Percentiles rank a stretch among this genome's conserved stretches.
These are phyloP conservation scores for Xylocopa sonorina DNA, from an alignment of 1,140 invertebrate species.

Conservation along the genomic window DNA sequence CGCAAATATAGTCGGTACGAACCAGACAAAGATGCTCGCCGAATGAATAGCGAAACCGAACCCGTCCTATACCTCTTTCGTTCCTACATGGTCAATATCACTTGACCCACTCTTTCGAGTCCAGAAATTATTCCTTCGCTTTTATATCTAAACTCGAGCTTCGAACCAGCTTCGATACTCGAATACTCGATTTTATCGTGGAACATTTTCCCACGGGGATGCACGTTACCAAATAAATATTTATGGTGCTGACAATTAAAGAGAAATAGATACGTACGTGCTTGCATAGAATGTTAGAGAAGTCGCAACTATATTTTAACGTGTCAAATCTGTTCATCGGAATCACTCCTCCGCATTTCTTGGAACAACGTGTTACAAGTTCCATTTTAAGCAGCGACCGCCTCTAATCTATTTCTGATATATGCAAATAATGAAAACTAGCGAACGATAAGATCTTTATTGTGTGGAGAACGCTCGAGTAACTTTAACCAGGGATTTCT, in stretches of 20 bases:
- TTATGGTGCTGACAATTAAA: neutral
- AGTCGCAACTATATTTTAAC: no score
- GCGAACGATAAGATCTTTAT: no score
- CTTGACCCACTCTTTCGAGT: slow-evolving; percentile 70
- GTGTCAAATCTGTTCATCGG: no score
- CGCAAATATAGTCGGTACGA: slow-evolving; percentile 29
- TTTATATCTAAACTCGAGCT: slow-evolving; percentile 15
- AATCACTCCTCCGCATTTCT: no score
- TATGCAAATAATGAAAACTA: no score
- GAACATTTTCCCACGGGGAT: neutral
- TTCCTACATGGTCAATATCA: slow-evolving; percentile 66
- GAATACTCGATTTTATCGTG: slow-evolving; percentile 26
- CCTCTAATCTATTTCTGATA: no score
- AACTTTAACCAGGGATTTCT: no score
- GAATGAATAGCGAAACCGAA: slow-evolving; percentile 17
- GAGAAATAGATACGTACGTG: no score
- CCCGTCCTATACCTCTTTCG: slow-evolving; percentile 22
- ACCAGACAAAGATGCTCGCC: slow-evolving; percentile 14
- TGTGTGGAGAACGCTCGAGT: no score
- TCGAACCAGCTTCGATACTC: neutral
- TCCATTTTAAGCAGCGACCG: no score
- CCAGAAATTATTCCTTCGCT: slow-evolving; percentile 46
- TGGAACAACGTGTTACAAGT: no score
- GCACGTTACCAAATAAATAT: neutral
- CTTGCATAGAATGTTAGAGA: no score